A percentile compares a stretch with the other conserved stretches of the same genome.
These are phyloP conservation scores for Eristalis arbustorum DNA, from an alignment of 2,888 invertebrate species.

Conservation along the genomic window DNA sequence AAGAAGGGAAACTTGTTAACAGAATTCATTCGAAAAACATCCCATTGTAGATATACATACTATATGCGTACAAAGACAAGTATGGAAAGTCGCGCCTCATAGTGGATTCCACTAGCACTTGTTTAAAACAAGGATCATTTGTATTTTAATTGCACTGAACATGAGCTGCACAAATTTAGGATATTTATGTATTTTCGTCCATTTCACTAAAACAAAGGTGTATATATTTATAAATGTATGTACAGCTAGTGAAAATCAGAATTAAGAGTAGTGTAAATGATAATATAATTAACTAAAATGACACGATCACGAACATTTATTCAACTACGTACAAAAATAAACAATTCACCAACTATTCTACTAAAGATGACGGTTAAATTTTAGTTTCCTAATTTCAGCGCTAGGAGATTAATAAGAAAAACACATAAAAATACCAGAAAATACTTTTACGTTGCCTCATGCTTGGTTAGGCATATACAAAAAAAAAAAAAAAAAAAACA, in stretches of 20 bases:
- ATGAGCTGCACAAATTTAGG: background rate
- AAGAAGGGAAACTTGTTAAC: no score
- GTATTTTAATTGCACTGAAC: background rate
- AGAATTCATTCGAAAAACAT: no score
- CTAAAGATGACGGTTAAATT: background rate
- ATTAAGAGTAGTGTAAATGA: background rate
- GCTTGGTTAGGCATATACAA: background rate
- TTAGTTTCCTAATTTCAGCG: background rate
- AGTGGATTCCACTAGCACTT: no score
- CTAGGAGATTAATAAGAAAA: background rate
- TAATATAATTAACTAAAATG: background rate
- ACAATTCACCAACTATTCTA: conserved; percentile 15
- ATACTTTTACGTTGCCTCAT: background rate
- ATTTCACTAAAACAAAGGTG: no score
- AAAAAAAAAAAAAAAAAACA: background rate
- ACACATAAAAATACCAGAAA: conserved; percentile 18
- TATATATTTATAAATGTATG: no score
- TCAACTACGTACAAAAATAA: background rate
- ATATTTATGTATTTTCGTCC: background rate
- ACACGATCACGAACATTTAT: background rate
- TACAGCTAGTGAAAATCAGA: background rate
- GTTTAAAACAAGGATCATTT: background rate
- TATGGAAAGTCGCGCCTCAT: no score
- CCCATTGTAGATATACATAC: no score
- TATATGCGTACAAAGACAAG: no score